Percentiles rank a stretch among this genome's conserved stretches.
Conservation (phyloP, 2,888 invertebrate species). For the Neuroscelio doddi region DNA sequence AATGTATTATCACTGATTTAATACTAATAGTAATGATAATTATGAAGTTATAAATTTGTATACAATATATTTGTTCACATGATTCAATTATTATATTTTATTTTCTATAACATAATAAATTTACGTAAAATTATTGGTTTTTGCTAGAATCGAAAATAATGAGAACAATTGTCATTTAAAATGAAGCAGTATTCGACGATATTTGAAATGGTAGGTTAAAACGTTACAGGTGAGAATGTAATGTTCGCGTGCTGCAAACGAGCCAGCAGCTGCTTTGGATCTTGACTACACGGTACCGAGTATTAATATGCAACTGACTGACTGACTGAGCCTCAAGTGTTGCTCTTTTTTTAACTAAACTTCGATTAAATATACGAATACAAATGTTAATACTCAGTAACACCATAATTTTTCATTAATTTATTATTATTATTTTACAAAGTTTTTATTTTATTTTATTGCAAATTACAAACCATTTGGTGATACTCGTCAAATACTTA, state of each 20-base stretch:
- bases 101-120: too few species aligned
- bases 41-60: too few species aligned
- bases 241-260: slow-evolving; percentile 69
- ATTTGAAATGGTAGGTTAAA: slow-evolving; percentile 52
- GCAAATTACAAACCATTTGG: too few species aligned
- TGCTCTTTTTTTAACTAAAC: slow-evolving; percentile 49
- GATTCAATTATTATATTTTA: background rate
- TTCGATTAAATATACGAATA: slow-evolving; percentile 33
- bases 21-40: too few species aligned
- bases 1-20: too few species aligned
- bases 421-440: too few species aligned
- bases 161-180: slow-evolving; percentile 21
- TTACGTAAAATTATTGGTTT: background rate
- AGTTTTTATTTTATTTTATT: too few species aligned
- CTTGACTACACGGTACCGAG: slow-evolving; percentile 58
- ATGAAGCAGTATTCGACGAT: slow-evolving; percentile 25
- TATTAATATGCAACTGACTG: slow-evolving; percentile 69
- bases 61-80: too few species aligned
- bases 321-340: slow-evolving; percentile 56
- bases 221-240: slow-evolving; percentile 70
- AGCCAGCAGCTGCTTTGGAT: slow-evolving; percentile 67
- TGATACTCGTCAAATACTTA: too few species aligned
- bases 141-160: slow-evolving; percentile 9
- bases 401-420: too few species aligned
- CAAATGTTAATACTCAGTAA: slow-evolving; percentile 20